These are phyloP conservation scores for Acheta domesticus DNA, from an alignment of 2,888 invertebrate genomes.

Conservation along the genomic window DNA sequence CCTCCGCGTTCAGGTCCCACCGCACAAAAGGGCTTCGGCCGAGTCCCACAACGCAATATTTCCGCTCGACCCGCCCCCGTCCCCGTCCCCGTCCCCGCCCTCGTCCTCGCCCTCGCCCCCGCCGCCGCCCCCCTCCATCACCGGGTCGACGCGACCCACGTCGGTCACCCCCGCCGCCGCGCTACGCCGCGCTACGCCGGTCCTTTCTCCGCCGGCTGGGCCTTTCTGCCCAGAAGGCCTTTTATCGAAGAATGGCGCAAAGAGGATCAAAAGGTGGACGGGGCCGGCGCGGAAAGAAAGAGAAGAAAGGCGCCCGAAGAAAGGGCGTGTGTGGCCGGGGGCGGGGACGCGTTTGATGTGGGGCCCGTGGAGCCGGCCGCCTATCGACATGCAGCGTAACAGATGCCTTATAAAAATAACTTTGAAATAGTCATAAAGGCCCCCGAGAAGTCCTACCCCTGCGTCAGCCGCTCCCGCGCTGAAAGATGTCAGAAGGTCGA, in stretches of 20 bases:
- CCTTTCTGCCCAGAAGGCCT: background rate
- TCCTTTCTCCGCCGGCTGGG: no score
- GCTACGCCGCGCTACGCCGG: no score
- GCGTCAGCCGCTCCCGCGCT: background rate
- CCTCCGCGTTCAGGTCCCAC: no score
- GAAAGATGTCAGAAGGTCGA: background rate
- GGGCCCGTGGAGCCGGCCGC: background rate
- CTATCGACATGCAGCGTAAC: slow-evolving; percentile 8
- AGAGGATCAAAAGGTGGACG: background rate
- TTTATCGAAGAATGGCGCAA: background rate
- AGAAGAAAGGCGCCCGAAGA: background rate
- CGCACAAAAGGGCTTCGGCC: no score
- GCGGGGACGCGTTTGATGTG: background rate
- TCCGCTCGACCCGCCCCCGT: no score
- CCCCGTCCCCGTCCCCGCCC: no score
- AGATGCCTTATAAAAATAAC: slow-evolving; percentile 9
- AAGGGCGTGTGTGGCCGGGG: background rate
- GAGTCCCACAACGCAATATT: no score
- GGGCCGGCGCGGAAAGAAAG: background rate
- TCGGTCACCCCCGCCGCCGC: no score
- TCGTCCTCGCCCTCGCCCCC: no score
- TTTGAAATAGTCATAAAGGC: slow-evolving; percentile 18
- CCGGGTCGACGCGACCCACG: no score
- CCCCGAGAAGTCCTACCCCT: background rate
- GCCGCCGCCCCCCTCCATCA: no score